These are phyloP conservation scores for Syrmaticus mikado DNA, from an alignment of 2,113 vertebrate genomes.

Conservation along the genomic window DNA sequence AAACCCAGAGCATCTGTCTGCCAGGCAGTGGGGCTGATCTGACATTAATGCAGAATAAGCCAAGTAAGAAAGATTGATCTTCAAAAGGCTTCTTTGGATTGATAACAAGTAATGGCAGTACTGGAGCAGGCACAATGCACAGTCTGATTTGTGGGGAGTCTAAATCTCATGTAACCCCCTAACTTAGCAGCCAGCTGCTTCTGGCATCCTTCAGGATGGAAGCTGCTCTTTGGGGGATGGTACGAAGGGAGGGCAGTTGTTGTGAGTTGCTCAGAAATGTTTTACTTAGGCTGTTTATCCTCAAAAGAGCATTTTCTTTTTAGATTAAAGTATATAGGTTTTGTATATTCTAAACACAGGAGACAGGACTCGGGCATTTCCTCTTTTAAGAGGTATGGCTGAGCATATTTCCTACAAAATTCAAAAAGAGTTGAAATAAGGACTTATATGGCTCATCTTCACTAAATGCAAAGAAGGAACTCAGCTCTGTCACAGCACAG, in stretches of 20 bases:
- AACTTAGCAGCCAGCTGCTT: neutral
- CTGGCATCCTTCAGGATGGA: conserved; percentile 18
- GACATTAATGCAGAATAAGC: neutral
- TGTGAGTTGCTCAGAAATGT: conserved; percentile 20
- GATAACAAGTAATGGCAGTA: neutral
- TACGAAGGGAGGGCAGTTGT: neutral
- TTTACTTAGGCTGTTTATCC: conserved; percentile 70
- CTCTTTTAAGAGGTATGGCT: conserved; percentile 36
- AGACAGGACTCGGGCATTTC: conserved; percentile 43
- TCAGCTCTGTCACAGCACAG: neutral
- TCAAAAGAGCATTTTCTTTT: conserved; percentile 53
- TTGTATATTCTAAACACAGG: conserved; percentile 67
- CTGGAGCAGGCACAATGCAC: neutral
- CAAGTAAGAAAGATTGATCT: neutral
- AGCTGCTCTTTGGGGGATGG: neutral
- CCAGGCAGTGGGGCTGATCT: neutral
- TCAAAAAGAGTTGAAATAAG: conserved; percentile 38
- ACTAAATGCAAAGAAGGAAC: neutral
- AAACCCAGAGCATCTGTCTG: neutral
- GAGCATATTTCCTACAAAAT: conserved; percentile 42
- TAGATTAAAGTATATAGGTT: conserved; percentile 69
- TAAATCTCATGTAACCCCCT: neutral
- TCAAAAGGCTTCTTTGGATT: neutral
- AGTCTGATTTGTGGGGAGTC: neutral
- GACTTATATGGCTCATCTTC: neutral